Conservation (phyloP, 2,797 vertebrate genomes). For the Karalla daura region DNA sequence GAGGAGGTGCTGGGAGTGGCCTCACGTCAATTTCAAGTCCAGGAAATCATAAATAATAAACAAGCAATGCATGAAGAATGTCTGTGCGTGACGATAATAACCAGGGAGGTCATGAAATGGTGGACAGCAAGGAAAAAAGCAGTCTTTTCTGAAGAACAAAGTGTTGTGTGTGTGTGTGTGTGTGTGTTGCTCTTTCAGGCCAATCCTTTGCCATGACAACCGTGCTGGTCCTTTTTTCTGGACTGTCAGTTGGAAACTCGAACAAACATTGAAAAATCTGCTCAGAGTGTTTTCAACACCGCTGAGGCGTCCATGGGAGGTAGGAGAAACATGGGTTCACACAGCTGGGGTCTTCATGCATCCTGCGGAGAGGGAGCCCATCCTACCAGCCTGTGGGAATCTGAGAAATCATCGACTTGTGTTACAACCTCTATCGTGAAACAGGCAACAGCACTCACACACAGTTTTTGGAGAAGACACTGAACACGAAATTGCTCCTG, state of each 20-base stretch:
- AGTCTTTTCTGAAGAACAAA: neutral
- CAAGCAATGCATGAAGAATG: neutral
- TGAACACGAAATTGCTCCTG: no score
- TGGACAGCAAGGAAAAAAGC: neutral
- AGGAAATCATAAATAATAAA: slow-evolving; percentile 12
- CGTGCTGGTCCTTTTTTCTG: slow-evolving; percentile 11
- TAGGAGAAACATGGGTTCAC: no score
- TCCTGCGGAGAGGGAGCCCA: no score
- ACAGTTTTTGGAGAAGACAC: no score
- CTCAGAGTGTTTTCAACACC: no score
- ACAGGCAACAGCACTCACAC: no score
- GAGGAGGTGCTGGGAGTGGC: neutral
- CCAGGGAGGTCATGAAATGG: neutral
- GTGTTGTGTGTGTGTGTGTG: neutral
- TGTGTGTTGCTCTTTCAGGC: neutral
- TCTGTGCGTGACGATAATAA: neutral
- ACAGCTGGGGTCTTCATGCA: no score
- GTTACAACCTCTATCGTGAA: no score
- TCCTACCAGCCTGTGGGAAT: no score
- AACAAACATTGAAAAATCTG: neutral
- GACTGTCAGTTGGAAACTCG: neutral
- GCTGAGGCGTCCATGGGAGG: no score
- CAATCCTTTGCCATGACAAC: slow-evolving; percentile 47
- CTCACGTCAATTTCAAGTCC: neutral
- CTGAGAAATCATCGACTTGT: no score